Evolutionary conservation across 2,888 invertebrate genomes (phyloP), one percentile per base, ranked within the genome.

Genomic region (Pyrocoelia pectoralis): DNA sequence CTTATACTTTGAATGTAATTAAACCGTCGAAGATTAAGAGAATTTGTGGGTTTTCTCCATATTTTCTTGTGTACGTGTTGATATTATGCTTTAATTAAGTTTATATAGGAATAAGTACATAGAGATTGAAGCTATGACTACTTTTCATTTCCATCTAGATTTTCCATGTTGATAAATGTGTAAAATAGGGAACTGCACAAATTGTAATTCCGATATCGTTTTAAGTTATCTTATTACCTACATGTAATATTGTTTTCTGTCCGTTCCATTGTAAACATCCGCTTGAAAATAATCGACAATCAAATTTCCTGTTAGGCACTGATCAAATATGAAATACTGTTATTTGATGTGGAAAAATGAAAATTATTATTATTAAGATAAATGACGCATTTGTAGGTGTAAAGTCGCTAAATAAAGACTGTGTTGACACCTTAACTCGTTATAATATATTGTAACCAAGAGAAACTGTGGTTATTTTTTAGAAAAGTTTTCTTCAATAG

Each of bases 371-470:
- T 14, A 41, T 41, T 41, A 41, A 41, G 41, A 41, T 4, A 41
- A 17, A 28, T 49, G 49, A 61, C 50, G 38, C 41, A 55, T 55
- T 46, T 53, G 56, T 48, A 49, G 57, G 59, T n/a, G n/a, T n/a
- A n/a, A n/a, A 49, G 56, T 57, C 46, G 51, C 55, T 46, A 40
- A 61, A 68, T 59, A 69, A 69, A 59, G 56, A n/a, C 52, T 40
- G 41, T 51, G 68, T 70, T 68, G 65, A 69, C 69, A 66, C 67
- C 70, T 68, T 67, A 64, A 70, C 69, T 70, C 69, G 70, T 73
- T 72, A 72, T 72, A 68, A 73, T 72, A 73, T 72, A 72, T 71
- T 73, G 72, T 67, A 70, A 66, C 72, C 58, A 70, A 70, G 70
- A 70, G 64, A 1, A 66, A 68, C 68, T 65, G 68, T 64, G 56